Conservation (phyloP, 2,888 invertebrate species). For the Epinotia ramella region DNA sequence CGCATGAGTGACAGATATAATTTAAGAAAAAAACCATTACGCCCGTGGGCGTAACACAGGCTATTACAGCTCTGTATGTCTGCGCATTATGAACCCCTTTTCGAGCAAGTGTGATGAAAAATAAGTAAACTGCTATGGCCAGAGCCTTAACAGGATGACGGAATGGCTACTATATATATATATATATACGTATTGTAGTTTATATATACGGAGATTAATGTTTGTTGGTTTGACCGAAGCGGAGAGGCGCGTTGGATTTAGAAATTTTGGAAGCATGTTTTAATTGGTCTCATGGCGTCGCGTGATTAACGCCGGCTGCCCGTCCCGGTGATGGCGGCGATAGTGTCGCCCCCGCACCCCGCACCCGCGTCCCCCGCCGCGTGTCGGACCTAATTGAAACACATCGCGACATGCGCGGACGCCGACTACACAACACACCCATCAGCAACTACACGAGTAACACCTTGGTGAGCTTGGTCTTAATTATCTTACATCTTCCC, state of each 20-base stretch:
- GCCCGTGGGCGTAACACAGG: too few species aligned
- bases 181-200: too few species aligned
- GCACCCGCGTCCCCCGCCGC: conserved; percentile 33
- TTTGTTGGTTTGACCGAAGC: too few species aligned
- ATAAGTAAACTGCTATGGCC: too few species aligned
- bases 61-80: too few species aligned
- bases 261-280: conserved; percentile 14
- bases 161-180: neutral
- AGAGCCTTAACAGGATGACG: neutral
- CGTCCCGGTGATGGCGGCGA: conserved; percentile 56
- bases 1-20: too few species aligned
- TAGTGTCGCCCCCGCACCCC: conserved; percentile 55
- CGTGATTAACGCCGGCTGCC: conserved; percentile 27
- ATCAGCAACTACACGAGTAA: neutral
- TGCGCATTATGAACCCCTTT: too few species aligned
- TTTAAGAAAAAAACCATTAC: too few species aligned
- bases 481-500: conserved; percentile 17
- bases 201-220: too few species aligned
- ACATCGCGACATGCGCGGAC: conserved; percentile 34
- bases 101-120: too few species aligned
- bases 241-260: neutral
- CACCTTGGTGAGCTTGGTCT: neutral
- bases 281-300: conserved; percentile 33
- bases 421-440: conserved; percentile 12
- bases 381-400: conserved; percentile 44